A percentile compares a stretch with the other conserved stretches of the same genome.
Evolutionary conservation across 2,113 vertebrate species (phyloP).

Genomic region (Clinocottus analis): DNA sequence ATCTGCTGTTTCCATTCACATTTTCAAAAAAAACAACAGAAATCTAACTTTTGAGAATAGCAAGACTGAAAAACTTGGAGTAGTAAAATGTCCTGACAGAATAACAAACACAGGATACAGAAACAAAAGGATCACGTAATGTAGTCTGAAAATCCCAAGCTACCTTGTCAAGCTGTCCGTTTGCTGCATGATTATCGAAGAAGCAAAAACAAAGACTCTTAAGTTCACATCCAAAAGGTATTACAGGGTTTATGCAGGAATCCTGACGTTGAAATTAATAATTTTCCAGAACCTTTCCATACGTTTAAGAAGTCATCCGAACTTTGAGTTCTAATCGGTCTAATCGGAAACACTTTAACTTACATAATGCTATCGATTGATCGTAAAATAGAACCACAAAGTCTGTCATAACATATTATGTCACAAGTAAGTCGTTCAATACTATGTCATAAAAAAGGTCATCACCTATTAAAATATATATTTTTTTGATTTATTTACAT

Average conservation of each 20-base stretch:
- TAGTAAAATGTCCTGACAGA: background rate
- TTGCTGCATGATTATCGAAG: conserved; percentile 81
- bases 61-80: background rate
- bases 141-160: conserved; percentile 37
- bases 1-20: background rate
- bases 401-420: background rate
- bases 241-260: background rate
- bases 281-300: background rate
- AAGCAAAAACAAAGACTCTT: conserved; percentile 54
- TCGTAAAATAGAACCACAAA: background rate
- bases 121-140: conserved; percentile 22
- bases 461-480: too few species aligned
- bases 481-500: too few species aligned
- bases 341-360: background rate
- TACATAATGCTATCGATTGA: background rate
- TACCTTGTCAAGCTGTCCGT: conserved; percentile 86
- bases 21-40: background rate
- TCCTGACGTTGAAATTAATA: background rate
- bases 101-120: conserved; percentile 30
- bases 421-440: background rate
- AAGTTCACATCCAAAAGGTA: conserved; percentile 16
- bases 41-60: background rate
- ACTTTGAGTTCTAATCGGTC: background rate
- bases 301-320: background rate
- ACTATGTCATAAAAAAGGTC: background rate